Evolutionary conservation across 2,113 vertebrate genomes (phyloP), one percentile per base, ranked within the genome.

Genomic region (Sinosuthora webbiana): DNA sequence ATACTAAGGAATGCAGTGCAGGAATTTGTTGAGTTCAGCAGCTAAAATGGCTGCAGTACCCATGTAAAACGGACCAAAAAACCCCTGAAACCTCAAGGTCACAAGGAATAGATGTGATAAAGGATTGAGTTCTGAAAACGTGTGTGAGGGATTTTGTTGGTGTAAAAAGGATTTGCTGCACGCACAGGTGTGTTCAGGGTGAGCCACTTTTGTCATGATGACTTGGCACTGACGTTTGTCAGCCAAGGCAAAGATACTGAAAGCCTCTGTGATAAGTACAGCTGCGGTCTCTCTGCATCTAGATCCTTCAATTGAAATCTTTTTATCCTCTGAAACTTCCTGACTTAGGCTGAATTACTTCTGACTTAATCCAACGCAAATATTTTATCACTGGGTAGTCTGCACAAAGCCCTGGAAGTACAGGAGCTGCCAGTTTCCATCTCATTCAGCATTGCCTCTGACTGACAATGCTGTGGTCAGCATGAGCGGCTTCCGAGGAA

Each of bases 371-470:
- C 83, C 76, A 88, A 39, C 0, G 8, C 91, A 93, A 93, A 90
- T 90, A 90, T 77, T 92, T 78, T 93, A 73, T 90, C 65, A 2
- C 57, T 68, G 7, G 15, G 41, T 33, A 68, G 60, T 20, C 23
- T 53, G 47, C 44, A n/a, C 84, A 52, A 74, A 82, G 3, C 52
- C 55, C 30, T 35, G 70, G 56, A 47, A 91, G 47, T 11, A 68
- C 70, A 41, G 79, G 75, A 90, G 82, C 85, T 95, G 95, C 95
- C 96, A 88, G 82, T 73, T 95, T 78, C 75, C 92, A 93, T 95
- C 71, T 88, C 47, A 18, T 68, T 94, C 87, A 91, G 77, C 84
- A 6, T 33, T 0, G 4, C 12, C 78, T 70, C 77, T 68, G 84
- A 71, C 53, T 83, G 92, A 80, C 92, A 89, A 2, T 0, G 41